phyloP scores from a whole-genome alignment of 1,140 invertebrate species.

The Papilio glaucus region DNA sequence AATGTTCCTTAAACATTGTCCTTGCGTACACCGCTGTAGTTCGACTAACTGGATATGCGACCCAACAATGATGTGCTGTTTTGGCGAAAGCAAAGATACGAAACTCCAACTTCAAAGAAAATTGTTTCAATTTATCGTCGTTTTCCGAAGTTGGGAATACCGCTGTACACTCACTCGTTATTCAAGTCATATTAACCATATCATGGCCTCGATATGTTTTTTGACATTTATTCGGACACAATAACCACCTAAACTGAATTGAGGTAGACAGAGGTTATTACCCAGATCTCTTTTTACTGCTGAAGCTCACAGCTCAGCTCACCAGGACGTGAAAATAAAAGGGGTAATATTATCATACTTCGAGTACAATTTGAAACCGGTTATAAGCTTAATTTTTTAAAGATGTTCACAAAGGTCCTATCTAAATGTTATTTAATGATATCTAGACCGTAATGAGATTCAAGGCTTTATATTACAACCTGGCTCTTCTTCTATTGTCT shows the following conservation, averaged over 20 bases:
- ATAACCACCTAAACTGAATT: not conserved
- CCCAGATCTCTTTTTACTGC: too few species aligned
- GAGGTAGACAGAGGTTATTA: too few species aligned
- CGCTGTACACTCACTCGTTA: not conserved
- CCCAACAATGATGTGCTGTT: slow-evolving; percentile 42
- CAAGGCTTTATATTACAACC: too few species aligned
- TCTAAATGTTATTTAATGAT: too few species aligned
- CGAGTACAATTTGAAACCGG: too few species aligned
- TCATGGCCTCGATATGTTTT: not conserved
- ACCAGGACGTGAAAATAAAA: too few species aligned
- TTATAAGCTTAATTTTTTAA: too few species aligned
- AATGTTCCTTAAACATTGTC: slow-evolving; percentile 52
- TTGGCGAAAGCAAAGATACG: slow-evolving; percentile 57
- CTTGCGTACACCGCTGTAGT: slow-evolving; percentile 53
- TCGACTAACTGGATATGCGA: slow-evolving; percentile 55
- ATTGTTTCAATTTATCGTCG: slow-evolving; percentile 42
- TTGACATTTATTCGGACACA: not conserved
- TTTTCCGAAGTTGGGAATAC: slow-evolving; percentile 35
- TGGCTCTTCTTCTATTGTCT: too few species aligned
- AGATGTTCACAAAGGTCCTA: too few species aligned
- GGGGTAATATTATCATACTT: too few species aligned
- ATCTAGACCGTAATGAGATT: too few species aligned
- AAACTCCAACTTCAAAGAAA: slow-evolving; percentile 31
- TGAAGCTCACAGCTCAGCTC: too few species aligned
- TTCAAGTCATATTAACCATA: not conserved